These are phyloP conservation scores for Pasiphila rectangulata DNA, from an alignment of 2,888 invertebrate species.

Conservation along the genomic window DNA sequence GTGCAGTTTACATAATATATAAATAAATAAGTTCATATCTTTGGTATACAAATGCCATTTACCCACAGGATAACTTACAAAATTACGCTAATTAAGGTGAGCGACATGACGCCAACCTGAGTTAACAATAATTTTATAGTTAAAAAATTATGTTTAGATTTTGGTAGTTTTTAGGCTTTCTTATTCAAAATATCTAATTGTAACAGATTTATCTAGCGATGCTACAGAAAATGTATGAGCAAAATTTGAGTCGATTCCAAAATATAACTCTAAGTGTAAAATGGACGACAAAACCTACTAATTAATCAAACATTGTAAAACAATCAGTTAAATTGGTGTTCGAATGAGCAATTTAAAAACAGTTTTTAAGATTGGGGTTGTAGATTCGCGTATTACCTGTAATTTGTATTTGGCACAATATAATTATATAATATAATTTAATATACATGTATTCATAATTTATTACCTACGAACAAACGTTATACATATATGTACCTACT, in stretches of 20 bases:
- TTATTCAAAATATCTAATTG: background rate
- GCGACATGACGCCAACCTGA: background rate
- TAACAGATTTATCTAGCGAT: slow-evolving; percentile 6
- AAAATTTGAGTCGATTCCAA: slow-evolving; percentile 9
- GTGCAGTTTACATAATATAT: slow-evolving; percentile 12
- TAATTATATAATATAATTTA: slow-evolving; percentile 37
- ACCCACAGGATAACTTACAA: background rate
- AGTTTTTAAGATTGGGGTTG: slow-evolving; percentile 40
- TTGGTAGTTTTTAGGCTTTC: background rate
- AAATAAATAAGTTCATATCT: slow-evolving; percentile 40
- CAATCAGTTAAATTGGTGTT: slow-evolving; percentile 45
- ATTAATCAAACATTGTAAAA: slow-evolving; percentile 31
- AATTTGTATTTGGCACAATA: slow-evolving; percentile 65
- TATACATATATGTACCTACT: slow-evolving; percentile 55
- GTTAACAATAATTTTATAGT: background rate
- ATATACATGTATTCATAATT: slow-evolving; percentile 39
- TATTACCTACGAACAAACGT: slow-evolving; percentile 43
- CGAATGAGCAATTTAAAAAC: slow-evolving; percentile 50
- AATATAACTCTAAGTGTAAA: slow-evolving; percentile 28
- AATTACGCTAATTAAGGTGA: slow-evolving; percentile 4
- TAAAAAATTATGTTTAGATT: background rate
- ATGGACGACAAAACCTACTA: slow-evolving; percentile 44
- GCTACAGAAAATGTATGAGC: slow-evolving; percentile 21
- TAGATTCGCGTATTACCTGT: slow-evolving; percentile 64
- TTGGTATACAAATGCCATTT: slow-evolving; percentile 59